Evolutionary conservation across 2,888 invertebrate genomes (phyloP), one percentile per base, ranked within the genome.

Genomic region (Orchestes rusci): DNA sequence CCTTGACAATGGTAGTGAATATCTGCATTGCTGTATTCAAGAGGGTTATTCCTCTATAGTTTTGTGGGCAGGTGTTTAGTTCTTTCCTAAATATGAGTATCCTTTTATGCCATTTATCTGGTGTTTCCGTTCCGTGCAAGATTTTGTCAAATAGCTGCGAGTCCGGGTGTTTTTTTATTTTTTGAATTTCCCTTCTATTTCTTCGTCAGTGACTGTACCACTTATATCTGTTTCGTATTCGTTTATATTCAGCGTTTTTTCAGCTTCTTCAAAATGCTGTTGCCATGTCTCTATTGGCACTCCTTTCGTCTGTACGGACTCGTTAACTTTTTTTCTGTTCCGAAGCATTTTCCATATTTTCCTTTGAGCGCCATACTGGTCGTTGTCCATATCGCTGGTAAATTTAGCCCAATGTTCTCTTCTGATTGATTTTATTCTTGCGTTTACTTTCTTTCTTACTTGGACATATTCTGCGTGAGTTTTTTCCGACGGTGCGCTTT

Each of bases 1-100:
- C 20, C 39, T 39, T 39, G n/a, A 39, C n/a, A 30, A 39, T 30
- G 10, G 27, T 31, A n/a, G 30, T 39, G 15, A 39, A 39, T 15
- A 39, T 10, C 19, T 39, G 17, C 19, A 31, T 39, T 23, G 31
- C 13, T 31, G 5, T 32, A 8, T 39, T 39, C 16, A 31, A 16
- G 4, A 39, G 39, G 19, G 32, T 39, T 38, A 38, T 29, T 27
- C 38, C 38, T 16, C 5, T 38, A 10, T 38, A 29, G 36, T 38
- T 38, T 38, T 28, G 28, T 38, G 27, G 29, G 38, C 29, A 28
- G 28, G 38, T 38, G 13, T 38, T 28, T 12, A 28, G 38, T 28
- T 29, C 27, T 38, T 38, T 38, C 29, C 29, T 38, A 38, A 38
- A 38, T 5, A 36, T 36, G 18, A 10, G n/a, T 4, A 20, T 36